phyloP scores from a whole-genome alignment of 2,888 invertebrate genomes.

The Torymus texanus region DNA sequence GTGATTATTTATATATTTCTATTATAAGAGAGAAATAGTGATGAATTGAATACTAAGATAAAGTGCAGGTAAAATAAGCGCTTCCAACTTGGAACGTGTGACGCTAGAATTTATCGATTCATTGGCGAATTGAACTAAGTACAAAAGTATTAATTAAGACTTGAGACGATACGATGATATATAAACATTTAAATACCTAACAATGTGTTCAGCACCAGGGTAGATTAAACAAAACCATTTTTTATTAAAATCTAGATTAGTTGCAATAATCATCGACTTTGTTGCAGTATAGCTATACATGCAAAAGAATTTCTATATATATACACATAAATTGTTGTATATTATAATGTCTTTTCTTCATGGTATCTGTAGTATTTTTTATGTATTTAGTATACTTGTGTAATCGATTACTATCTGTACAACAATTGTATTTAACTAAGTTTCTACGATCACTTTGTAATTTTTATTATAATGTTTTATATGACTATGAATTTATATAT shows the following conservation, averaged over 20 bases:
- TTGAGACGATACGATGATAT: slow-evolving; percentile 19
- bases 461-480: slow-evolving; percentile 26
- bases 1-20: too few species aligned
- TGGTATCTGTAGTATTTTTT: too few species aligned
- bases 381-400: too few species aligned
- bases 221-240: neutral
- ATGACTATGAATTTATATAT: neutral
- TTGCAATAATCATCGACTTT: too few species aligned
- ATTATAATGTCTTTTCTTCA: too few species aligned
- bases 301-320: too few species aligned
- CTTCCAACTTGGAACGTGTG: slow-evolving; percentile 34
- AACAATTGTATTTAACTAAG: neutral
- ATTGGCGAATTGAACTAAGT: slow-evolving; percentile 31
- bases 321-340: too few species aligned
- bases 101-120: slow-evolving; percentile 13
- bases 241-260: too few species aligned
- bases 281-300: too few species aligned
- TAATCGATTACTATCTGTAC: neutral
- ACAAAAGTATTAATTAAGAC: slow-evolving; percentile 34
- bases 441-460: slow-evolving; percentile 6
- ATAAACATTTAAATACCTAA: slow-evolving; percentile 10
- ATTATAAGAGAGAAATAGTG: too few species aligned
- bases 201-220: slow-evolving; percentile 35
- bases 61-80: slow-evolving; percentile 7
- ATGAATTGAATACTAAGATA: too few species aligned